Conservation (phyloP, 1,140 invertebrate species). For the Diachasma alloeum region DNA sequence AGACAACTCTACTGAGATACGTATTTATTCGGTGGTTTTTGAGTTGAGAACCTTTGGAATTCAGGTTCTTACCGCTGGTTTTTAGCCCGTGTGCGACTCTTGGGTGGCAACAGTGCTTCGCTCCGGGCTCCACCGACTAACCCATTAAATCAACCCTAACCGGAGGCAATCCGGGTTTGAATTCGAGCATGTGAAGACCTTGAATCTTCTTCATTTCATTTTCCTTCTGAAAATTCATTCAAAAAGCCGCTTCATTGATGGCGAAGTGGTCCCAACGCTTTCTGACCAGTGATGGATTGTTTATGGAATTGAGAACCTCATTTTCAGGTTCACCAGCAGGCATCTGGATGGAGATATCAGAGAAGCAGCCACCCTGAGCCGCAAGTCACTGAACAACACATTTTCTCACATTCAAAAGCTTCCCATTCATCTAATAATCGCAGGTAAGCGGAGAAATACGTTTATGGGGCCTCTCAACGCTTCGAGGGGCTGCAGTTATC, state of each 20-base stretch:
- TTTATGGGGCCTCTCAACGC: no score
- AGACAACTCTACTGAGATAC: background rate
- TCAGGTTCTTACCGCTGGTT: constrained; percentile 54
- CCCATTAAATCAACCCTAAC: constrained; percentile 21
- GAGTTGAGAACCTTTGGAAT: constrained; percentile 61
- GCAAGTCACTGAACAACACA: no score
- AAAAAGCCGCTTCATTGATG: background rate
- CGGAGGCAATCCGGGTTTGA: background rate
- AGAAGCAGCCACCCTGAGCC: no score
- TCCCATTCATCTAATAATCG: no score
- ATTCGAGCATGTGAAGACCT: background rate
- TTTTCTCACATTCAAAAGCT: no score
- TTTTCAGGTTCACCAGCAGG: constrained; percentile 61
- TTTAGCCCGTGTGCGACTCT: background rate
- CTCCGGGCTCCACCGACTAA: constrained; percentile 8
- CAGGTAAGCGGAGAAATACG: no score
- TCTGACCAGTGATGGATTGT: background rate
- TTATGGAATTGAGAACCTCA: constrained; percentile 54
- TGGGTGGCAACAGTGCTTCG: constrained; percentile 25
- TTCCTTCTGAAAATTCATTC: background rate
- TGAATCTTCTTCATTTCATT: background rate
- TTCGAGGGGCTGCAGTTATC: no score
- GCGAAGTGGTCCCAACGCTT: background rate
- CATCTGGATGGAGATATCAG: constrained; percentile 49
- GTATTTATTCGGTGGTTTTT: background rate